A percentile compares a stretch with the other conserved stretches of the same genome.
Evolutionary conservation across 2,888 invertebrate species (phyloP).

Genomic region (Plagodis pulveraria): DNA sequence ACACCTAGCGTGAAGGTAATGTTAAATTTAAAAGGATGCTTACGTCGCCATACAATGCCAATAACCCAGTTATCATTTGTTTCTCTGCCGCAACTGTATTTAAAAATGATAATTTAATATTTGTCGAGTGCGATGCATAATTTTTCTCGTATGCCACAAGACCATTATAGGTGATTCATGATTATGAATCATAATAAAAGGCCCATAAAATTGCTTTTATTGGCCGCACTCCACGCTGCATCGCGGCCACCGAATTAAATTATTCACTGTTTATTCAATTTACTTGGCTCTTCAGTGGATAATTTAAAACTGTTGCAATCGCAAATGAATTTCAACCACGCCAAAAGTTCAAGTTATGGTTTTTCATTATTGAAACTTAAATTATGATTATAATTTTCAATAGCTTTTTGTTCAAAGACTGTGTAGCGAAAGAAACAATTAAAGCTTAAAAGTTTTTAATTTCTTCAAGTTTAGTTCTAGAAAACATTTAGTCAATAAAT

Average conservation of each 20-base stretch:
- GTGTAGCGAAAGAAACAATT: too few species aligned
- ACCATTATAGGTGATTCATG: conserved; percentile 78
- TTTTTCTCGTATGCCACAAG: conserved; percentile 59
- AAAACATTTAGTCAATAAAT: too few species aligned
- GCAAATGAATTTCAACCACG: conserved; percentile 61
- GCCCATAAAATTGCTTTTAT: conserved; percentile 79
- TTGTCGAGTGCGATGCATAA: conserved; percentile 56
- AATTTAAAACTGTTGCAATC: conserved; percentile 70
- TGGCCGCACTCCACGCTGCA: conserved; percentile 79
- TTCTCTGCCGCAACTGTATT: conserved; percentile 44
- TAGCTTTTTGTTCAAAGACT: too few species aligned
- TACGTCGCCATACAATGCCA: too few species aligned
- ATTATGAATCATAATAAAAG: conserved; percentile 83
- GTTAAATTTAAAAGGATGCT: too few species aligned
- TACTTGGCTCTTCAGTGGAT: conserved; percentile 70
- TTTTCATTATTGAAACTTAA: neutral
- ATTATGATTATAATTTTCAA: too few species aligned
- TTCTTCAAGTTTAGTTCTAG: too few species aligned
- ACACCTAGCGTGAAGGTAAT: too few species aligned
- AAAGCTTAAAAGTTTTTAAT: too few species aligned
- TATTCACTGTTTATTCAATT: conserved; percentile 81
- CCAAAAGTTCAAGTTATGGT: conserved; percentile 56
- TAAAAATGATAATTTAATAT: conserved; percentile 59
- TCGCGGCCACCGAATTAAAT: conserved; percentile 77
- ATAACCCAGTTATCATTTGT: conserved; percentile 36